Evolutionary conservation across 2,888 invertebrate species (phyloP).

Genomic region (Caenorhabditis angaria): DNA sequence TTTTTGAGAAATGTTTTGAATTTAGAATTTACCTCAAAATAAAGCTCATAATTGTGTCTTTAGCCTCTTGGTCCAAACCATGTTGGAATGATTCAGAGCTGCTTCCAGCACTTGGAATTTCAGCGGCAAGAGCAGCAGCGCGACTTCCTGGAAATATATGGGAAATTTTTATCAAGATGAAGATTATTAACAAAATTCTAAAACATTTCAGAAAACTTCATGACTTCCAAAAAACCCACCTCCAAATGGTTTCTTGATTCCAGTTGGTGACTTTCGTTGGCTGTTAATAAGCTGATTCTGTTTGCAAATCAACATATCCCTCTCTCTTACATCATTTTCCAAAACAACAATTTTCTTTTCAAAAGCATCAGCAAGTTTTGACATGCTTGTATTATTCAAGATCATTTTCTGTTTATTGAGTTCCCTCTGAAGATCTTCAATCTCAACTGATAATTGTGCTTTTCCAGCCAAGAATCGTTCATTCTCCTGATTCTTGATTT

Average conservation of each 20-base stretch:
- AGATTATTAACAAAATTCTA: background rate
- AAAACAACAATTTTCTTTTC: constrained; percentile 49
- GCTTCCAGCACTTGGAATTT: constrained; percentile 44
- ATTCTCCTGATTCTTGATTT: constrained; percentile 38
- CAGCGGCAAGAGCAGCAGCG: constrained; percentile 31
- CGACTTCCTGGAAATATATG: constrained; percentile 24
- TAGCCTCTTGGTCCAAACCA: constrained; percentile 31
- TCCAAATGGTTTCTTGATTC: constrained; percentile 2
- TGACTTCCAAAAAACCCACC: background rate
- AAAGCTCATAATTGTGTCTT: constrained; percentile 34
- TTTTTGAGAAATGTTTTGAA: background rate
- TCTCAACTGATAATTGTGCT: constrained; percentile 50
- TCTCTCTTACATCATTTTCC: constrained; percentile 56
- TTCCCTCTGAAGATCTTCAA: constrained; percentile 52
- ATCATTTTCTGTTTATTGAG: constrained; percentile 50
- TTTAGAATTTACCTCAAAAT: constrained; percentile 41
- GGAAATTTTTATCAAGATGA: background rate
- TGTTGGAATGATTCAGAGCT: constrained; percentile 51
- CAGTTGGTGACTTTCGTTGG: constrained; percentile 44
- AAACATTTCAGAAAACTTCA: background rate
- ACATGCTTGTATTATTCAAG: constrained; percentile 44
- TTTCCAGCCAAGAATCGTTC: constrained; percentile 45
- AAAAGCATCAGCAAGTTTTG: constrained; percentile 49
- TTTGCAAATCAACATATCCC: constrained; percentile 57
- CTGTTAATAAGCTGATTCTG: constrained; percentile 59